A percentile compares a stretch with the other conserved stretches of the same genome.
Evolutionary conservation across 2,888 invertebrate species (phyloP).

Genomic region (Bhutanitis thaidina): DNA sequence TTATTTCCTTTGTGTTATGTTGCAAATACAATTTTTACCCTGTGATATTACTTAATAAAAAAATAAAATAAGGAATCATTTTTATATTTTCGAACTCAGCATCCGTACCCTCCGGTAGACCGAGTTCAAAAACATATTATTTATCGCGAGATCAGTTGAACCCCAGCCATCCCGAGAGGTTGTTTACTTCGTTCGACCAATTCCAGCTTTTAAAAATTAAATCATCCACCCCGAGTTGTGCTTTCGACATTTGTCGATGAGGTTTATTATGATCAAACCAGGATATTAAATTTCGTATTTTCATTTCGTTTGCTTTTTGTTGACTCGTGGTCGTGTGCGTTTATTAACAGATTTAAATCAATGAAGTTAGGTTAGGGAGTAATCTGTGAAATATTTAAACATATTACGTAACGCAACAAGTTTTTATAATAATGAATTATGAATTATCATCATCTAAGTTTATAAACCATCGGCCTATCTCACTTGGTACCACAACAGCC

Average conservation of each 20-base stretch:
- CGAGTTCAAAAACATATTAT: conserved; percentile 12
- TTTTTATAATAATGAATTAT: too few relatives aligned
- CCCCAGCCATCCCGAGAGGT: conserved; percentile 6
- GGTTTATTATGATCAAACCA: conserved; percentile 13
- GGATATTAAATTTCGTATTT: conserved; percentile 15
- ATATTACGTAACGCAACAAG: too few relatives aligned
- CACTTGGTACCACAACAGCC: too few relatives aligned
- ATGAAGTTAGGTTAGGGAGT: not conserved
- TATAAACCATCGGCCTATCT: too few relatives aligned
- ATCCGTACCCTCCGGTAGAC: not conserved
- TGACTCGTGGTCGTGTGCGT: not conserved
- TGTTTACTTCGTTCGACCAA: conserved; percentile 16
- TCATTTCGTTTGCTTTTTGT: not conserved
- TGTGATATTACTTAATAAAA: too few relatives aligned
- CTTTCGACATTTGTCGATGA: conserved; percentile 18
- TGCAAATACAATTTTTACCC: too few relatives aligned
- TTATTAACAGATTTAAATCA: not conserved
- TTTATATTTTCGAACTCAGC: not conserved
- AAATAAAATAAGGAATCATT: not conserved
- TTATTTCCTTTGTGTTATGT: too few relatives aligned
- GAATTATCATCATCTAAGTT: too few relatives aligned
- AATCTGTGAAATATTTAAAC: too few relatives aligned
- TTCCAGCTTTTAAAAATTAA: conserved; percentile 20
- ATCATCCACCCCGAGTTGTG: conserved; percentile 14
- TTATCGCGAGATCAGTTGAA: conserved; percentile 13